phyloP scores from a whole-genome alignment of 2,888 invertebrate genomes.

The Callimorpha dominula region DNA sequence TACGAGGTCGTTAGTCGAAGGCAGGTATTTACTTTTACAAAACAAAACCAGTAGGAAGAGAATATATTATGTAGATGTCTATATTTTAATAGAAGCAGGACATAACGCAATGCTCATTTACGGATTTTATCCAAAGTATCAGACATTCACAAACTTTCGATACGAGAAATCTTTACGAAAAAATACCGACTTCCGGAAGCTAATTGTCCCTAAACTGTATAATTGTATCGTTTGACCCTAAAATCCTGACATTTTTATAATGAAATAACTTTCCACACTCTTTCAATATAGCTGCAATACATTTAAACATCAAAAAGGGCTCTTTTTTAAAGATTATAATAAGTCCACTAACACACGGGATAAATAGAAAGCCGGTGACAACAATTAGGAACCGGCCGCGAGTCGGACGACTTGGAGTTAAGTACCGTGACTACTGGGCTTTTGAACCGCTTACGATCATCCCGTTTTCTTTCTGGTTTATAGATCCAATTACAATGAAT shows the following conservation, averaged over 20 bases:
- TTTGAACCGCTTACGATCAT: conserved; percentile 36
- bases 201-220: background rate
- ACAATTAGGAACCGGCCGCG: conserved; percentile 64
- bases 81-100: background rate
- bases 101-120: background rate
- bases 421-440: conserved; percentile 68
- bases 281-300: background rate
- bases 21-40: background rate
- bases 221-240: background rate
- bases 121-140: background rate
- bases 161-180: too few species aligned
- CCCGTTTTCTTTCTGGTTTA: conserved; percentile 40
- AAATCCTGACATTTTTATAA: background rate
- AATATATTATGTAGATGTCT: background rate
- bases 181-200: too few species aligned
- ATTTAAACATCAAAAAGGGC: conserved; percentile 8
- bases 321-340: conserved; percentile 20
- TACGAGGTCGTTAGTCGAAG: background rate
- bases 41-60: background rate
- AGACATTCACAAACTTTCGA: background rate
- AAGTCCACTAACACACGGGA: conserved; percentile 36
- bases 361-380: conserved; percentile 66
- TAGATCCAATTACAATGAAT: conserved; percentile 55
- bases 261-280: background rate
- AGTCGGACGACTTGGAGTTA: conserved; percentile 55